phyloP scores from a whole-genome alignment of 1,140 invertebrate species.

The Trichogramma pretiosum region DNA sequence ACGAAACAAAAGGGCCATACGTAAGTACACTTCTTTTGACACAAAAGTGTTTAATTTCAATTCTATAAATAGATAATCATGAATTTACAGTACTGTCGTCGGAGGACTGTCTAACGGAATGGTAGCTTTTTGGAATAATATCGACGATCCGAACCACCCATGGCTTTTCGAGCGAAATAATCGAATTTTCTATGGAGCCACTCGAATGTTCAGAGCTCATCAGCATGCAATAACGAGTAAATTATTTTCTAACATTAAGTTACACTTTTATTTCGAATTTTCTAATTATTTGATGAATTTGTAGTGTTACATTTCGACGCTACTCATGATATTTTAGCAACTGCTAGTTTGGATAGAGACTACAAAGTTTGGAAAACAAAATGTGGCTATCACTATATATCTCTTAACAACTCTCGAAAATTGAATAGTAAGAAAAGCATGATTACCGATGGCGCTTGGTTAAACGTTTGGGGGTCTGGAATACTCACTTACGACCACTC shows the following conservation, averaged over 20 bases:
- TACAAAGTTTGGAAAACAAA: slow-evolving; percentile 48
- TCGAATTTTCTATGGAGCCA: slow-evolving; percentile 37
- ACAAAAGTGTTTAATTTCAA: too few relatives aligned
- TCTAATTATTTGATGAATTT: slow-evolving; percentile 27
- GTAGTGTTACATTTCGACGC: slow-evolving; percentile 36
- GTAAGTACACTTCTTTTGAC: too few relatives aligned
- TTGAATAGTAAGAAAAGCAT: slow-evolving; percentile 31
- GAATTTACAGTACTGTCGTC: slow-evolving; percentile 40
- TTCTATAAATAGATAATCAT: too few relatives aligned
- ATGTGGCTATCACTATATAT: too few relatives aligned
- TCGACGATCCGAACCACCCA: slow-evolving; percentile 42
- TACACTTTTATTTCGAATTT: slow-evolving; percentile 7
- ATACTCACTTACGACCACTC: slow-evolving; percentile 38
- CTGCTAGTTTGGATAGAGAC: slow-evolving; percentile 40
- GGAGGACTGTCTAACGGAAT: slow-evolving; percentile 59
- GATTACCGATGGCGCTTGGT: slow-evolving; percentile 37
- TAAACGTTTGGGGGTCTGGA: slow-evolving; percentile 39
- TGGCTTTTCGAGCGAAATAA: slow-evolving; percentile 40
- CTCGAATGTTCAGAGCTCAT: slow-evolving; percentile 43
- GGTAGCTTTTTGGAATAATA: slow-evolving; percentile 52
- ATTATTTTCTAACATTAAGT: neutral
- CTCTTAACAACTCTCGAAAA: slow-evolving; percentile 28
- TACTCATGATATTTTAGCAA: slow-evolving; percentile 36
- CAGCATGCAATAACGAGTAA: slow-evolving; percentile 37
- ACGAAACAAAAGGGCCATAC: slow-evolving; percentile 38